Conservation (phyloP, 2,113 vertebrate species). For the Callorhinus ursinus region DNA sequence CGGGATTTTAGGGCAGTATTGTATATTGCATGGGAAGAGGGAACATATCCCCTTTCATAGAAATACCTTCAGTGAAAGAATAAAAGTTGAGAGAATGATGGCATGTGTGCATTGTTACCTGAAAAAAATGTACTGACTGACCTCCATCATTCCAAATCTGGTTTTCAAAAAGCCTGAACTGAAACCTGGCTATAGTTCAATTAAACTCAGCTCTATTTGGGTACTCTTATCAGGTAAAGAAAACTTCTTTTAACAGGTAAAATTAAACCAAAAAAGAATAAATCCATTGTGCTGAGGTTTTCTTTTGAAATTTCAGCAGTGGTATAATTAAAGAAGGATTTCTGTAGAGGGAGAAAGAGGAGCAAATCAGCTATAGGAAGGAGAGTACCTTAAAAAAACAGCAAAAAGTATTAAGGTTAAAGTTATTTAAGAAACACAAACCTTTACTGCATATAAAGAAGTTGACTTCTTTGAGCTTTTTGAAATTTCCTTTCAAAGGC, state of each 20-base stretch:
- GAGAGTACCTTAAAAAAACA: conserved; percentile 49
- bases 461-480: conserved; percentile 67
- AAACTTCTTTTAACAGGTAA: conserved; percentile 34
- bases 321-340: conserved; percentile 60
- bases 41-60: not conserved
- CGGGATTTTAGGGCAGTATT: not conserved
- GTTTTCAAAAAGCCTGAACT: not conserved
- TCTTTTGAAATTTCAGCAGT: conserved; percentile 68
- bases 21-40: not conserved
- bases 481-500: conserved; percentile 70
- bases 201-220: conserved; percentile 50
- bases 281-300: not conserved
- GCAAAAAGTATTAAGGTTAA: conserved; percentile 59
- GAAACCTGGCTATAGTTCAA: conserved; percentile 45
- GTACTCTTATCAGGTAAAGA: not conserved
- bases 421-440: conserved; percentile 61
- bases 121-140: not conserved
- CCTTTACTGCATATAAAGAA: conserved; percentile 50
- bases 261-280: conserved; percentile 54
- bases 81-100: not conserved
- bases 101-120: not conserved
- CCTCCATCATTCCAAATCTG: not conserved
- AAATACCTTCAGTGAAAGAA: not conserved
- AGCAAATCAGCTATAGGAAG: conserved; percentile 52
- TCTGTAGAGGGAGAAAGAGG: conserved; percentile 58